phyloP scores from a whole-genome alignment of 2,113 vertebrate species.

The Halcyon senegalensis region DNA sequence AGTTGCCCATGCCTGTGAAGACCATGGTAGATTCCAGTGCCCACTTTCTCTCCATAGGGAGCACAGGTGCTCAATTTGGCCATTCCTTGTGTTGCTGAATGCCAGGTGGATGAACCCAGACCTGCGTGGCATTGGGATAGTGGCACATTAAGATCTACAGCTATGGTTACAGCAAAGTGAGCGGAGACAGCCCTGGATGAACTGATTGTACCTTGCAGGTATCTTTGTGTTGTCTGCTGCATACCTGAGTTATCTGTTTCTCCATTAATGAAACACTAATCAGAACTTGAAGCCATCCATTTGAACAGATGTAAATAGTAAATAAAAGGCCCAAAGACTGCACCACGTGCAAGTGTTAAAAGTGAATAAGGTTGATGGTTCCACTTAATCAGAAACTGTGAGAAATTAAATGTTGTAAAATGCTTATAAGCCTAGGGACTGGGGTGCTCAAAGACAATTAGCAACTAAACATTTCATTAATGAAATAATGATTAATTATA shows the following conservation, averaged over 20 bases:
- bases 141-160: background rate
- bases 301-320: background rate
- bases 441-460: conserved; percentile 82
- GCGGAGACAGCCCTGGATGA: background rate
- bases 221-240: background rate
- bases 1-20: background rate
- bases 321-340: background rate
- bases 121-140: background rate
- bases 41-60: background rate
- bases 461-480: conserved; percentile 84
- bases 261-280: background rate
- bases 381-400: conserved; percentile 60
- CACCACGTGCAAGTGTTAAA: conserved; percentile 39
- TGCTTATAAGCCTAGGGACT: conserved; percentile 76
- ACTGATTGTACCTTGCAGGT: background rate
- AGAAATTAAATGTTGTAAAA: conserved; percentile 73
- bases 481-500: conserved; percentile 87
- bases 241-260: background rate
- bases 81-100: background rate
- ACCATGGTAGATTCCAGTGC: no score
- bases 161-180: background rate
- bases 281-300: conserved; percentile 1
- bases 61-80: background rate
- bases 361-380: conserved; percentile 42
- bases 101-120: background rate